Evolutionary conservation across 2,888 invertebrate genomes (phyloP), one percentile per base, ranked within the genome.

Genomic region (Nephrotoma flavescens): DNA sequence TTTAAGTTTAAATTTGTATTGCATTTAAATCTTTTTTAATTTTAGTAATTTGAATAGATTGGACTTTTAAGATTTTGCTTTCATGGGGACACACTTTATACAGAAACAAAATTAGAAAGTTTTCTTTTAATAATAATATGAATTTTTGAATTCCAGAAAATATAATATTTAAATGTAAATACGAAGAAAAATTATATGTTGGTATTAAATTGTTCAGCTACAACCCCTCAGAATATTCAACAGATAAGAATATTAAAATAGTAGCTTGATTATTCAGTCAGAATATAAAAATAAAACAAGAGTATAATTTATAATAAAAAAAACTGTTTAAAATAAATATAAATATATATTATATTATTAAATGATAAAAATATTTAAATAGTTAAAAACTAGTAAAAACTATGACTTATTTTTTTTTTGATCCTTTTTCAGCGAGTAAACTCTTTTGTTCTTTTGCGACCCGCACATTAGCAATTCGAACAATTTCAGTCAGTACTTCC

Each of bases 401-500:
- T 31, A 31, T 31, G 71, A 31, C 2, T 71, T 71, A 71, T 31
- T 71, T 42, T 42, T 85, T 44, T 85, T 45, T 85, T 45, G 86
- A 86, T 1, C 86, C 86, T 41, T 86, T 86, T 41, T 86, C 86
- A 7, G 52, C 57, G 2, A 57, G n/a, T 42, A 52, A 41, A 86
- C 86, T 86, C 41, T 86, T 86, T 57, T 52, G 52, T n/a, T 86
- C 86, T 11, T 86, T 86, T 12, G 44, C 86, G 5, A 86, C n/a
- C 1, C 52, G 52, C n/a, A 57, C 41, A 57, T 86, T 52, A 9
- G 86, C 31, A 41, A 57, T 15, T 41, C 57, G 52, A 12, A 90
- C 86, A 3, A 91, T 89, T 7, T 89, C 89, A 45, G 89, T 88
- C 71, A 91, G 85, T 11, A 91, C 86, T 87, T 91, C 89, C 7